Evolutionary conservation across 1,140 invertebrate species (phyloP).

Genomic region (Monomorium pharaonis): DNA sequence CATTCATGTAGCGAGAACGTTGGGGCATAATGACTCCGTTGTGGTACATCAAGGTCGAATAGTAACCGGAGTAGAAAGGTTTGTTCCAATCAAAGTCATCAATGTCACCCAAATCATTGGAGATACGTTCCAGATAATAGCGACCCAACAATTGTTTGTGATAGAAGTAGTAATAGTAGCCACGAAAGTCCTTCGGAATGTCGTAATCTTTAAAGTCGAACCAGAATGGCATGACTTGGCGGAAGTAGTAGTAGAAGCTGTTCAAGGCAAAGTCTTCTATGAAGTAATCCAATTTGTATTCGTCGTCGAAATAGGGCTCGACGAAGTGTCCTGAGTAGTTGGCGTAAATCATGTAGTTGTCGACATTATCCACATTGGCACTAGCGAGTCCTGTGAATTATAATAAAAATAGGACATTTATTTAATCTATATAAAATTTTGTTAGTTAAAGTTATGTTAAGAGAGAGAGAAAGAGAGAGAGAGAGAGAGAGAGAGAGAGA

Average conservation of each 20-base stretch:
- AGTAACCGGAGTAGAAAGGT: slow-evolving; percentile 87
- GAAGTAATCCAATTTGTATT: slow-evolving; percentile 90
- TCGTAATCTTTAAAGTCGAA: slow-evolving; percentile 85
- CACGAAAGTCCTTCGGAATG: slow-evolving; percentile 86
- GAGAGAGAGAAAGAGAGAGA: no score
- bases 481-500: no score
- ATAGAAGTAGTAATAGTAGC: slow-evolving; percentile 87
- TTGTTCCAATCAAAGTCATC: slow-evolving; percentile 87
- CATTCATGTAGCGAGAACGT: slow-evolving; percentile 78
- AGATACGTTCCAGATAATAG: slow-evolving; percentile 89
- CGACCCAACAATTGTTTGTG: slow-evolving; percentile 88
- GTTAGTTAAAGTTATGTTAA: neutral
- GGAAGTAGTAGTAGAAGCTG: slow-evolving; percentile 89
- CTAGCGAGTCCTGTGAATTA: slow-evolving; percentile 12
- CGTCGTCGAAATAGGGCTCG: slow-evolving; percentile 80
- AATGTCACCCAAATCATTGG: slow-evolving; percentile 87
- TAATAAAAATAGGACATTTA: neutral
- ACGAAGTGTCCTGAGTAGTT: slow-evolving; percentile 79
- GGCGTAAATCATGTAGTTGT: slow-evolving; percentile 78
- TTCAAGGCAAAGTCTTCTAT: slow-evolving; percentile 90
- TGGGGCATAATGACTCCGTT: slow-evolving; percentile 89
- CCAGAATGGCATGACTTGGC: slow-evolving; percentile 89
- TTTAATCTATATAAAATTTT: neutral
- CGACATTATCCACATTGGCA: slow-evolving; percentile 64
- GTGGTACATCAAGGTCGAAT: slow-evolving; percentile 87